Conservation (phyloP, 1,140 invertebrate species). For the Adoxophyes honmai region DNA sequence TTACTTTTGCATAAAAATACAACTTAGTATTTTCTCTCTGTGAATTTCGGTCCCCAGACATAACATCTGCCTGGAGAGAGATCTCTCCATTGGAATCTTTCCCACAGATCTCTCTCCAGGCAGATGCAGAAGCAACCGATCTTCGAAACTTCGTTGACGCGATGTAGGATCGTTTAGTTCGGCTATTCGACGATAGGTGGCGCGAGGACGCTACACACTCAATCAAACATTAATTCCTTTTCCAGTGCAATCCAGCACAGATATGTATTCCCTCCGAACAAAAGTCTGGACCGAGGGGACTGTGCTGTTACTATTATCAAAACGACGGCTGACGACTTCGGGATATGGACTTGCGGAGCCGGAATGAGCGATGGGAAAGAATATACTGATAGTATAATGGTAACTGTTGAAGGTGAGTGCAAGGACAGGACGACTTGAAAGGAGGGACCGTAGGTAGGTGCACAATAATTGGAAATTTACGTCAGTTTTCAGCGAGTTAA, state of each 20-base stretch:
- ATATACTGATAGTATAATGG: slow-evolving; percentile 42
- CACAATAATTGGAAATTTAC: too few species aligned
- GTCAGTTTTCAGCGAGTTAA: too few species aligned
- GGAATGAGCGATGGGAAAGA: slow-evolving; percentile 53
- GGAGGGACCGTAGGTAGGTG: too few species aligned
- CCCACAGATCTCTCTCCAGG: too few species aligned
- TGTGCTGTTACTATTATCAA: slow-evolving; percentile 58
- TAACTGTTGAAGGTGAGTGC: slow-evolving; percentile 52
- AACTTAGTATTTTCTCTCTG: too few species aligned
- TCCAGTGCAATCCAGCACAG: slow-evolving; percentile 50
- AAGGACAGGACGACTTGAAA: background rate
- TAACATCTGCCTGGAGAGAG: too few species aligned
- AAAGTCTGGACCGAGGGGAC: slow-evolving; percentile 60
- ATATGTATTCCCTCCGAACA: slow-evolving; percentile 57
- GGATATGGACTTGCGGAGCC: slow-evolving; percentile 57
- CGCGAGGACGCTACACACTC: background rate
- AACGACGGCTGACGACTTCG: slow-evolving; percentile 54
- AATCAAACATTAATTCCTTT: slow-evolving; percentile 17
- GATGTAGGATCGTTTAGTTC: too few species aligned
- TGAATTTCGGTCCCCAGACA: too few species aligned
- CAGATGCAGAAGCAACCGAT: too few species aligned
- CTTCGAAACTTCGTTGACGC: too few species aligned
- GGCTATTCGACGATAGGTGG: too few species aligned
- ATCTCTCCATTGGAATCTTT: too few species aligned
- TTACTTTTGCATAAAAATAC: background rate